Evolutionary conservation across 1,140 invertebrate genomes (phyloP), one percentile per base, ranked within the genome.

Genomic region (Neomicropteryx cornuta): DNA sequence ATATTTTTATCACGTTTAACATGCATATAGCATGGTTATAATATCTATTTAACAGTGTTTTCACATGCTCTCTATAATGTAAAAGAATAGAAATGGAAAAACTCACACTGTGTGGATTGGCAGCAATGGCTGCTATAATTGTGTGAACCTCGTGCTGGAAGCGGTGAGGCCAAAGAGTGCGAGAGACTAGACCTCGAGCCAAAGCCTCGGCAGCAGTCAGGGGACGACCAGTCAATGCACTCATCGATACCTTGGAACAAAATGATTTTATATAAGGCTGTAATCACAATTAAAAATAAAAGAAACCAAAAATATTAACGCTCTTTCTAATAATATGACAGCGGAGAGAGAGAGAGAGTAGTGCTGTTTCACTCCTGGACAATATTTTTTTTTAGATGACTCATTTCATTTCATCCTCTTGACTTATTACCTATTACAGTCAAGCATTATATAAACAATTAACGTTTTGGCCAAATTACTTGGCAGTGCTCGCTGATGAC

Each of bases 121-220:
- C 55, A 11, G 79, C 75, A 49, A 84, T 73, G 22, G 70, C 64
- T 37, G 65, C 68, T 6, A 77, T 61, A n/a, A 75, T 70, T 11
- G 71, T 68, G 28, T 76, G 61, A 3, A 85, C 50, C 57, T 83
- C 76, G 39, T 77, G 71, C 38, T 74, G 65, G 54, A 82, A 82
- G 22, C 71, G 68, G 33, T 78, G 75, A 1, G 81, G 79, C 77
- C 78, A 83, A 16, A 87, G 52, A 16, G 79, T 67, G 52, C 77
- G 72, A 14, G 79, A 77, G 11, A 86, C 76, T 11, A 89, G 63
- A 3, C 84, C 83, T 43, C 71, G 70, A 21, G 69, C 66, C 29
- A 76, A 53, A 11, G 82, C 84, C 55, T 87, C 81, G 23, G 68
- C 70, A 1, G 83, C 80, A 4, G 79, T 81, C 45, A 87, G 51